Evolutionary conservation across 2,113 vertebrate species (phyloP).

Genomic region (Oreochromis aureus): DNA sequence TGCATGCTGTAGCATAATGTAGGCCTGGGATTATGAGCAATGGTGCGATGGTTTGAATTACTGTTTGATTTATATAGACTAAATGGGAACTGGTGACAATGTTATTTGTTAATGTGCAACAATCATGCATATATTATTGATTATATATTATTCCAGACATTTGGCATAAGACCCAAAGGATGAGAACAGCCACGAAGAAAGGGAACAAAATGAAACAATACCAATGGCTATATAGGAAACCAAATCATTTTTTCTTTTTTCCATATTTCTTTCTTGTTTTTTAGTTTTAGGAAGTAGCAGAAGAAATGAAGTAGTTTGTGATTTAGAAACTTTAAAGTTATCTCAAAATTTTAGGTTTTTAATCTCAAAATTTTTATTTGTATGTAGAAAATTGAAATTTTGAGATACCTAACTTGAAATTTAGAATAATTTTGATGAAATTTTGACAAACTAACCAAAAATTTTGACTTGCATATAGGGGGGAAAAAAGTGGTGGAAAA

Average conservation of each 20-base stretch:
- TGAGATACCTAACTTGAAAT: background rate
- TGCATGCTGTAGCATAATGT: constrained; percentile 34
- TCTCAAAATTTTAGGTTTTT: accelerated
- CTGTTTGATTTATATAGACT: constrained; percentile 23
- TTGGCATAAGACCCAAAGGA: background rate
- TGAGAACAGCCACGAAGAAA: background rate
- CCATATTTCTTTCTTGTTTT: background rate
- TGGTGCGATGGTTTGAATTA: constrained; percentile 38
- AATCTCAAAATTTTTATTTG: background rate
- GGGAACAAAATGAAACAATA: background rate
- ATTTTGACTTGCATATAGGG: accelerated
- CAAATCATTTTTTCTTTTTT: background rate
- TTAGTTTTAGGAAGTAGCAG: background rate
- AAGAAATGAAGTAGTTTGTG: background rate
- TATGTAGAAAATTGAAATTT: background rate
- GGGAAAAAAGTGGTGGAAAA: background rate
- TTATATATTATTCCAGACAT: background rate
- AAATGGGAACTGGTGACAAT: background rate
- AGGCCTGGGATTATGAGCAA: constrained; percentile 21
- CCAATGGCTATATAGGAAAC: background rate
- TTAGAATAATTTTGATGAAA: background rate
- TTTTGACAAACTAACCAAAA: background rate
- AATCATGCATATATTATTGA: background rate
- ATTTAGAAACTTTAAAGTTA: background rate
- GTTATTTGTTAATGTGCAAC: constrained; percentile 36